Conservation (phyloP, 2,113 vertebrate genomes). For the Mystacornis crossleyi region DNA sequence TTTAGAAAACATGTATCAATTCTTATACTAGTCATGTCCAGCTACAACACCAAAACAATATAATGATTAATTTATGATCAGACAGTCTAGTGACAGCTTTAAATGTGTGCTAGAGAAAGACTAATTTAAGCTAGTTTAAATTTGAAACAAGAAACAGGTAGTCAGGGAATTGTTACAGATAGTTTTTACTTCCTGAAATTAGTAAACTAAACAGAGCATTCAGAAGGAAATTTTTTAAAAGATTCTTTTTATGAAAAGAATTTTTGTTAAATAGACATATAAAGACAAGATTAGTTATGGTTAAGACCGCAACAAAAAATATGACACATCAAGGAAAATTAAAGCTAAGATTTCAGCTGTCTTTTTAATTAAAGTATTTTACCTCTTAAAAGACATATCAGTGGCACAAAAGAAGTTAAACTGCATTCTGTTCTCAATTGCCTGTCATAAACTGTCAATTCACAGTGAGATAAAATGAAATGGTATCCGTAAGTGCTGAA, state of each 20-base stretch:
- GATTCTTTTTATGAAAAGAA: not conserved
- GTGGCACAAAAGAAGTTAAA: not conserved
- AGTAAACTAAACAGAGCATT: not conserved
- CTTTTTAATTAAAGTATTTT: constrained; percentile 23
- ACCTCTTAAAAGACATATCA: not conserved
- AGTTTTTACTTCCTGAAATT: not conserved
- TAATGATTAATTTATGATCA: not conserved
- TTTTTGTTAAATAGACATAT: not conserved
- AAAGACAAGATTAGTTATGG: not conserved
- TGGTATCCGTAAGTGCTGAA: not conserved
- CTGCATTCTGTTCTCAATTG: not conserved
- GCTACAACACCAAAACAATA: constrained; percentile 1
- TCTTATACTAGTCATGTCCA: not conserved
- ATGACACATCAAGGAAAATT: not conserved
- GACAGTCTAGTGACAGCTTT: not conserved
- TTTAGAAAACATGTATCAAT: not conserved
- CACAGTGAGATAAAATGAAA: not conserved
- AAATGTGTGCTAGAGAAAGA: not conserved
- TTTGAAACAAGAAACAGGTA: not conserved
- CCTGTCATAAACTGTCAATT: not conserved
- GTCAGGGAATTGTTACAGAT: not conserved
- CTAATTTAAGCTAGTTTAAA: not conserved
- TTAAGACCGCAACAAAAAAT: not conserved
- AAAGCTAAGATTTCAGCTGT: not conserved
- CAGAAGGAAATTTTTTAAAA: not conserved